Evolutionary conservation across 2,113 vertebrate species (phyloP).

Genomic region (Catharus minimus): DNA sequence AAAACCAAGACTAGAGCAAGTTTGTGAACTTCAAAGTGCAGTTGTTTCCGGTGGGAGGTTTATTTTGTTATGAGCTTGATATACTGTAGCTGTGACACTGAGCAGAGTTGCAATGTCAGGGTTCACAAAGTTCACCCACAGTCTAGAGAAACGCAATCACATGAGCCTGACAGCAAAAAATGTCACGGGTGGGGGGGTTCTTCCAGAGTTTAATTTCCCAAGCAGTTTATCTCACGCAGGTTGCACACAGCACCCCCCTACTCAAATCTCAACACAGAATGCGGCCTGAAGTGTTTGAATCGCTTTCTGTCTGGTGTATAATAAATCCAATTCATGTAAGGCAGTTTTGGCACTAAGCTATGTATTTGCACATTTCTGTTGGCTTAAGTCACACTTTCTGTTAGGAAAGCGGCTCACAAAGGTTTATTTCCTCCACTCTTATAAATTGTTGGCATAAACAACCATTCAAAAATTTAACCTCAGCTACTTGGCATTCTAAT

Average conservation of each 20-base stretch:
- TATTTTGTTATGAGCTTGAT: slow-evolving; percentile 25
- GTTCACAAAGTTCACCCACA: slow-evolving; percentile 26
- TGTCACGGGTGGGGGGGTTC: background rate
- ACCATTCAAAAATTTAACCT: slow-evolving; percentile 38
- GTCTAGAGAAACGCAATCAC: background rate
- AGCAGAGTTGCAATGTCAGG: slow-evolving; percentile 41
- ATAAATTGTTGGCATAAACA: slow-evolving; percentile 48
- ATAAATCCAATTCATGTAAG: slow-evolving; percentile 51
- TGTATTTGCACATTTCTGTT: slow-evolving; percentile 57
- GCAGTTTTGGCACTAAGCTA: slow-evolving; percentile 43
- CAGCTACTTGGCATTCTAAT: slow-evolving; percentile 35
- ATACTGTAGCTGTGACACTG: slow-evolving; percentile 40
- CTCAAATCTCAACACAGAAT: background rate
- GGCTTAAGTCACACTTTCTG: slow-evolving; percentile 50
- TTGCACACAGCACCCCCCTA: background rate
- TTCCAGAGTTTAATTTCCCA: slow-evolving; percentile 47
- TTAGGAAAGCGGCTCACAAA: slow-evolving; percentile 44
- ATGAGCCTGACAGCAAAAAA: background rate
- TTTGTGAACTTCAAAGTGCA: slow-evolving; percentile 33
- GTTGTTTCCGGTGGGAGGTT: slow-evolving; percentile 36
- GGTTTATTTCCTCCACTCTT: slow-evolving; percentile 38
- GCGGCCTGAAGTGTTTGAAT: background rate
- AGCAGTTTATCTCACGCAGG: slow-evolving; percentile 8
- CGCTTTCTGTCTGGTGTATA: slow-evolving; percentile 35
- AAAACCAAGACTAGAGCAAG: slow-evolving; percentile 31